Percentiles rank a stretch among this genome's conserved stretches.
Conservation (phyloP, 2,888 invertebrate genomes). For the Diarsia rubi region DNA sequence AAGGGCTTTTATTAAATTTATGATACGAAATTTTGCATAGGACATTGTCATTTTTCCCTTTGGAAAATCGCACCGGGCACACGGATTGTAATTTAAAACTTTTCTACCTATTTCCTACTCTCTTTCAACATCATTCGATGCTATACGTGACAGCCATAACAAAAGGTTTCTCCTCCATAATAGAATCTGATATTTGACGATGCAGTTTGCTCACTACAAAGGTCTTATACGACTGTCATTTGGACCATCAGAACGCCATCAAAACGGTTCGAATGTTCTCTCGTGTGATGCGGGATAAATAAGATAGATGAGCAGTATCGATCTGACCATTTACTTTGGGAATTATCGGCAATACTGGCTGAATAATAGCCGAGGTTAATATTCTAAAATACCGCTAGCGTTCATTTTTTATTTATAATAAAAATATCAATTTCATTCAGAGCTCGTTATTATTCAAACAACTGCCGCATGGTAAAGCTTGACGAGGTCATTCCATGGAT, state of each 20-base stretch:
- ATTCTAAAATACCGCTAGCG: background rate
- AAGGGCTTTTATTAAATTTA: no score
- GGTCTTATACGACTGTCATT: constrained; percentile 49
- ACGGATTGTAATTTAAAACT: background rate
- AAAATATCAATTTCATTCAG: background rate
- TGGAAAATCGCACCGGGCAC: background rate
- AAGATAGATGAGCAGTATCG: constrained; percentile 24
- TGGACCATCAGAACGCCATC: constrained; percentile 37
- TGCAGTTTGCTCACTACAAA: constrained; percentile 52
- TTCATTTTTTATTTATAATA: background rate
- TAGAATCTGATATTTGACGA: constrained; percentile 53
- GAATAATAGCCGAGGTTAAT: background rate
- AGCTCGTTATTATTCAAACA: background rate
- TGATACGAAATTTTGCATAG: background rate
- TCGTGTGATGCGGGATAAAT: background rate
- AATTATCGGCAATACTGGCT: background rate
- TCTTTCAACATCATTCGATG: constrained; percentile 5
- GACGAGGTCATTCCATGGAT: background rate
- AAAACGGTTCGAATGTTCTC: constrained; percentile 32
- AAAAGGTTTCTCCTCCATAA: constrained; percentile 14
- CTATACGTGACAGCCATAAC: constrained; percentile 7
- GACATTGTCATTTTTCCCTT: background rate
- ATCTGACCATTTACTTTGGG: background rate
- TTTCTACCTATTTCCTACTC: background rate
- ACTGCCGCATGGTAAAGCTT: background rate